Evolutionary conservation across 2,113 vertebrate species (phyloP).

Genomic region (Chascanopsetta lugubris): DNA sequence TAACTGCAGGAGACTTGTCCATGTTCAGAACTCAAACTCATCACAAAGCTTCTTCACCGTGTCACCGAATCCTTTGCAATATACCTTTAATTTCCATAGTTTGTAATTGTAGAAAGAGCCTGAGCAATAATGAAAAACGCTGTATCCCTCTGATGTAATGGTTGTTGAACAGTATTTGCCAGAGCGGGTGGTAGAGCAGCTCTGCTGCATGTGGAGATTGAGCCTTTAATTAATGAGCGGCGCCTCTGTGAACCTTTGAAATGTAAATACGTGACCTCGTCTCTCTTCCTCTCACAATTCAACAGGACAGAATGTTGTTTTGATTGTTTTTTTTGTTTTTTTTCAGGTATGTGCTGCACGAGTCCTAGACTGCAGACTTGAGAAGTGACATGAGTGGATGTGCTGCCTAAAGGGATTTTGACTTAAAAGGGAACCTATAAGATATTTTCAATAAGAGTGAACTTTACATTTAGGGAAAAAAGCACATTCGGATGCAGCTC

Average conservation of each 20-base stretch:
- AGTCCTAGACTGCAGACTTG: constrained; percentile 27
- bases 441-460: constrained; percentile 35
- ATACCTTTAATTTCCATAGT: too few species aligned
- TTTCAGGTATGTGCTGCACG: constrained; percentile 23
- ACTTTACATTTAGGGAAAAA: too few species aligned
- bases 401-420: constrained; percentile 25
- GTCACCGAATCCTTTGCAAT: too few species aligned
- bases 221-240: constrained; percentile 68
- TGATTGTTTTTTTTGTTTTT: constrained; percentile 16
- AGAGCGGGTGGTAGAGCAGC: constrained; percentile 43
- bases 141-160: constrained; percentile 1
- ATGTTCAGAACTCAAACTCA: too few species aligned
- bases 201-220: constrained; percentile 52
- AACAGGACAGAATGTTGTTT: constrained; percentile 40
- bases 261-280: constrained; percentile 64
- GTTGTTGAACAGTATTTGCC: constrained; percentile 16
- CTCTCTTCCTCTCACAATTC: constrained; percentile 46
- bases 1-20: too few species aligned
- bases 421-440: constrained; percentile 17
- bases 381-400: constrained; percentile 23
- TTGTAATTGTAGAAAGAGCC: too few species aligned
- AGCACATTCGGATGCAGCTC: constrained; percentile 44
- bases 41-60: constrained; percentile 14
- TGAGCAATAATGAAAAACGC: too few species aligned
- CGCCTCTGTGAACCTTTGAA: constrained; percentile 66